phyloP scores from a whole-genome alignment of 1,140 invertebrate genomes.

The Zaprionus inermis region DNA sequence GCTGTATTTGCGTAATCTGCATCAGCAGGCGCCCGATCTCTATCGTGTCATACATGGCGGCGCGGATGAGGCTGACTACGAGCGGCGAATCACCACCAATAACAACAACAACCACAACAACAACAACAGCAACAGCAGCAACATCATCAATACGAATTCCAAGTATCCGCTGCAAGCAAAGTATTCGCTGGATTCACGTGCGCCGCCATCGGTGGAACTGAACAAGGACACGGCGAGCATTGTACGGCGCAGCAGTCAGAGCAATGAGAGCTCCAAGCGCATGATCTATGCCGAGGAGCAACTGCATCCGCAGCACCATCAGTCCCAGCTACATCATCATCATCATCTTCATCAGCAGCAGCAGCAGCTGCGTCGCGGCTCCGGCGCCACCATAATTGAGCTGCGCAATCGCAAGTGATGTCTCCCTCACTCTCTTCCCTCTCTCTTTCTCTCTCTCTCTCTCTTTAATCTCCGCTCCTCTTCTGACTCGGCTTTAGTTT shows the following conservation, averaged over 20 bases:
- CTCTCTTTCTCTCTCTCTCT: neutral
- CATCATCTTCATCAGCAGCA: conserved; percentile 45
- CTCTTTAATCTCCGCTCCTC: conserved; percentile 5
- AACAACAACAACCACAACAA: conserved; percentile 7
- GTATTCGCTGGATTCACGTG: conserved; percentile 73
- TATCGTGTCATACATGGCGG: conserved; percentile 87
- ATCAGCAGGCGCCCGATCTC: conserved; percentile 90
- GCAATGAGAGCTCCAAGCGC: conserved; percentile 80
- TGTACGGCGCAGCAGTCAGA: conserved; percentile 85
- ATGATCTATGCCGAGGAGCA: conserved; percentile 62
- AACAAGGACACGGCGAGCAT: conserved; percentile 84
- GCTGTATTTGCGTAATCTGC: conserved; percentile 89
- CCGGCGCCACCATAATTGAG: conserved; percentile 67
- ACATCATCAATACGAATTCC: neutral
- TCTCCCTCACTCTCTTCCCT: neutral
- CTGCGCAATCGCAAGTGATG: conserved; percentile 67
- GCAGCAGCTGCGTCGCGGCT: conserved; percentile 62
- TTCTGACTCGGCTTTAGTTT: conserved; percentile 75
- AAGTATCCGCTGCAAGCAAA: conserved; percentile 72
- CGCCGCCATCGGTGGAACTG: conserved; percentile 74
- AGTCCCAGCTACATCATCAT: conserved; percentile 41
- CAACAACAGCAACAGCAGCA: neutral
- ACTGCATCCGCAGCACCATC: conserved; percentile 43
- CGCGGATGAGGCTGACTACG: conserved; percentile 60
- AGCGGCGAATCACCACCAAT: conserved; percentile 7